Base-by-base conservation (phyloP, 2,888 invertebrate genomes). In the Nasonovia ribisnigri region DNA sequence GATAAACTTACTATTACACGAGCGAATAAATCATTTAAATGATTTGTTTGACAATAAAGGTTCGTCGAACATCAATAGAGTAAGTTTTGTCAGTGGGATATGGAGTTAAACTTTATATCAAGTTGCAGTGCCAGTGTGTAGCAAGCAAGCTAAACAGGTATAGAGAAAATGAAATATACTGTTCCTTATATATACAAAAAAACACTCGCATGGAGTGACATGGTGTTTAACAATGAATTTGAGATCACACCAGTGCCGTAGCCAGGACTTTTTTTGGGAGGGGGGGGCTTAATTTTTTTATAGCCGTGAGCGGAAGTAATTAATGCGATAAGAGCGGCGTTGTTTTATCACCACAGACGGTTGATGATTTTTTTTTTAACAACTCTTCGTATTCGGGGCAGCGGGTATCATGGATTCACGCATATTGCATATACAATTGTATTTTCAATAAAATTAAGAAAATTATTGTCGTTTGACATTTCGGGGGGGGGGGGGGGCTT, bases 1-100 rank as follows among this genome's bases (percentile, higher is more conserved):
- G 51, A 90, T 84, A 90, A 54, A 51, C n/a, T n/a, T n/a, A n/a
- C 90, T 90, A 90, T 48, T 42, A 51, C n/a, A 13, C 26, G 51
- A 11, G 29, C 8, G 48, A 51, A 26, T 51, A n/a, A 77, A 51
- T 77, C 90, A 36, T 77, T 84, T 51, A 90, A 90, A 90, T 90
- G 24, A 77, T 36, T 84, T n/a, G 51, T 84, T 90, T 51, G 90
- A 84, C 36, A 51, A 48, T 26, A 77, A 90, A 51, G 48, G 24
- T 48, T 90, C 24, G n/a, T 77, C 51, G 42, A 36, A 90, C 51
- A 84, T 90, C 51, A 77, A 77, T 20, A 77, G 77, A 77, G 36
- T 77, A 77, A 77, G 36, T 77, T 36, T 20, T 20, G 77, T 36
- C 36, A 36, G 36, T 20, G 77, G 1, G 36, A 36, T 6, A 0